phyloP scores from a whole-genome alignment of 2,797 vertebrate genomes.

The Gymnodraco acuticeps region DNA sequence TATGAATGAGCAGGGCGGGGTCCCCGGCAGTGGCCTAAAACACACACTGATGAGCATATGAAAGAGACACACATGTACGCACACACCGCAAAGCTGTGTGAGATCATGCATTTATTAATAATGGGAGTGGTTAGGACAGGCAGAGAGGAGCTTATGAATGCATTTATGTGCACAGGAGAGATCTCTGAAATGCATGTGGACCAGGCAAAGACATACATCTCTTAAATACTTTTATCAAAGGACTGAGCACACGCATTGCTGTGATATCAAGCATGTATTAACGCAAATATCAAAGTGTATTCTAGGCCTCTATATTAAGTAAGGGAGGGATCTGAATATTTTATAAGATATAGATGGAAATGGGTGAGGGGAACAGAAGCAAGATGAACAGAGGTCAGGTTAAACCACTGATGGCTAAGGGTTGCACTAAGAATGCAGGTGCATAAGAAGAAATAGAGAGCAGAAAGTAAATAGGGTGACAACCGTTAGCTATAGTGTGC shows the following conservation, averaged over 20 bases:
- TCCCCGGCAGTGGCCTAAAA: slow-evolving; percentile 62
- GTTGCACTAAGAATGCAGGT: slow-evolving; percentile 12
- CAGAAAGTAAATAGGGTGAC: slow-evolving; percentile 34
- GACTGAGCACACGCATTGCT: slow-evolving; percentile 51
- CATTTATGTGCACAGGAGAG: slow-evolving; percentile 77
- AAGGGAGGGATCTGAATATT: slow-evolving; percentile 71
- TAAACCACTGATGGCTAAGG: slow-evolving; percentile 30
- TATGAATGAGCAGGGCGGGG: slow-evolving; percentile 80
- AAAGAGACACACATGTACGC: slow-evolving; percentile 61
- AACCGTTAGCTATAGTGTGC: slow-evolving; percentile 17
- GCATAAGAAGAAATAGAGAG: slow-evolving; percentile 16
- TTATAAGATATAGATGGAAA: slow-evolving; percentile 62
- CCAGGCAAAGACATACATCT: slow-evolving; percentile 72
- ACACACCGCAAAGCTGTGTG: slow-evolving; percentile 62
- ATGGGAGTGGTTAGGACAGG: slow-evolving; percentile 76
- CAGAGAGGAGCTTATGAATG: slow-evolving; percentile 74
- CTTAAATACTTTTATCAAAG: slow-evolving; percentile 84
- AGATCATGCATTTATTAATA: slow-evolving; percentile 84
- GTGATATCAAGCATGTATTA: slow-evolving; percentile 75
- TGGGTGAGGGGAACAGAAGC: slow-evolving; percentile 34
- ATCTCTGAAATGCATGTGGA: slow-evolving; percentile 63
- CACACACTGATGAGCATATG: slow-evolving; percentile 75
- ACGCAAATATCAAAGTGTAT: slow-evolving; percentile 73
- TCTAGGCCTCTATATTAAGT: slow-evolving; percentile 46
- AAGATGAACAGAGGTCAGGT: slow-evolving; percentile 55